Percentiles rank a stretch among this genome's conserved stretches.
These are phyloP conservation scores for Imbricaverruca yamaguchii DNA, from an alignment of 2,888 invertebrate species.

Conservation along the genomic window DNA sequence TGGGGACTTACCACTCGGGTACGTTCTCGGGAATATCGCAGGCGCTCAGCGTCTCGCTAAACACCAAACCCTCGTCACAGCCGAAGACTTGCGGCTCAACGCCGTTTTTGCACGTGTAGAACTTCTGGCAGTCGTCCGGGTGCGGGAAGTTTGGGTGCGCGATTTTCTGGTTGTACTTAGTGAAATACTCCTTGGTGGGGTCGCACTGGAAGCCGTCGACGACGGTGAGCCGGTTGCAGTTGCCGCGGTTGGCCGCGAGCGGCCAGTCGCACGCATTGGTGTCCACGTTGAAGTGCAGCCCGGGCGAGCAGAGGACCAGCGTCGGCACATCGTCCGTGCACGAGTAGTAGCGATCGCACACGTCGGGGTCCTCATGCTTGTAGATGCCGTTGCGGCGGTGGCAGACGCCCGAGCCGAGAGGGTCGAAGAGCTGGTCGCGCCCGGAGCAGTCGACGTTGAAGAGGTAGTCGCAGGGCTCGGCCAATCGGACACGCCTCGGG, in stretches of 20 bases:
- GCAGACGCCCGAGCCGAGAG: constrained; percentile 40
- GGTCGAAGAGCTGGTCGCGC: constrained; percentile 31
- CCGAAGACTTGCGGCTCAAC: constrained; percentile 79
- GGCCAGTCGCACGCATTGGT: constrained; percentile 32
- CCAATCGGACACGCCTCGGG: constrained; percentile 25
- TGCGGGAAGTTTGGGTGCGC: constrained; percentile 80
- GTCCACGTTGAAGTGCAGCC: constrained; percentile 32
- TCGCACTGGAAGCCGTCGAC: constrained; percentile 65
- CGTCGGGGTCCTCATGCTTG: constrained; percentile 64
- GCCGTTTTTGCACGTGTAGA: constrained; percentile 85
- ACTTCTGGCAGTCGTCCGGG: constrained; percentile 79
- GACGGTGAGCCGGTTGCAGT: constrained; percentile 22
- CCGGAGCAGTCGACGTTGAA: constrained; percentile 32
- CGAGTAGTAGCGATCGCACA: constrained; percentile 55
- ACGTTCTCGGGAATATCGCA: constrained; percentile 45
- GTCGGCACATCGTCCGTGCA: constrained; percentile 29
- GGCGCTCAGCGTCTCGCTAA: constrained; percentile 64
- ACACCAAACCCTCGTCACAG: constrained; percentile 79
- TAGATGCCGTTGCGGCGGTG: constrained; percentile 79
- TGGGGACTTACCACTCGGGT: constrained; percentile 30
- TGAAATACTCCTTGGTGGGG: constrained; percentile 44
- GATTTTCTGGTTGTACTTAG: constrained; percentile 62
- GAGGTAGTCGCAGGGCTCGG: constrained; percentile 34
- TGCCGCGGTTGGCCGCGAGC: constrained; percentile 26
- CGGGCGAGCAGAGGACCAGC: constrained; percentile 26